These are phyloP conservation scores for Psephotus haematonotus DNA, from an alignment of 2,113 vertebrate genomes.

Conservation along the genomic window DNA sequence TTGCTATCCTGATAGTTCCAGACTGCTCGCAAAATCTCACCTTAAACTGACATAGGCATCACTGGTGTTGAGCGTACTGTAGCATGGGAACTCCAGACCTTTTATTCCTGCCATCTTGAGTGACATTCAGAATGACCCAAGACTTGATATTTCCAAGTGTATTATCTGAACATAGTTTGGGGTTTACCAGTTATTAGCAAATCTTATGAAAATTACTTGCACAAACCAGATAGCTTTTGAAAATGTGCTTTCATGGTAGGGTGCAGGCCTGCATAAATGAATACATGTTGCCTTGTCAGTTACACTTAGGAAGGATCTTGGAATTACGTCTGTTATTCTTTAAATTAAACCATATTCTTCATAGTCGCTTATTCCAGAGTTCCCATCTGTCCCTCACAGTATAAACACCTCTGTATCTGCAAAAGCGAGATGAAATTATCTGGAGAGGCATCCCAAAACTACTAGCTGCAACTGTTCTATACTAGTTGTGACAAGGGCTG, in stretches of 20 bases:
- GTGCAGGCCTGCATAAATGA: not conserved
- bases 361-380: not conserved
- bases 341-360: not conserved
- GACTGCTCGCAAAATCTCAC: not conserved
- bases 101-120: not conserved
- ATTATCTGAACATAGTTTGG: not conserved
- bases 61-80: not conserved
- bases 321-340: not conserved
- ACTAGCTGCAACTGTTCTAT: not conserved
- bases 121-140: not conserved
- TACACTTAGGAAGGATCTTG: not conserved
- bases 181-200: not conserved
- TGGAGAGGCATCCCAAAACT: not conserved
- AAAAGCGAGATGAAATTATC: not conserved
- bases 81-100: not conserved
- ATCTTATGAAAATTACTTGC: not conserved
- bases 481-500: conserved; percentile 3
- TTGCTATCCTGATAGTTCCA: not conserved
- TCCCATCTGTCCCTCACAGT: not conserved
- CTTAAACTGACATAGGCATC: not conserved
- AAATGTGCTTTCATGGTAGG: not conserved
- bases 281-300: not conserved
- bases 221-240: not conserved
- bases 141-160: not conserved
- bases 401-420: not conserved